phyloP scores from a whole-genome alignment of 2,113 vertebrate genomes.

The Balaeniceps rex region DNA sequence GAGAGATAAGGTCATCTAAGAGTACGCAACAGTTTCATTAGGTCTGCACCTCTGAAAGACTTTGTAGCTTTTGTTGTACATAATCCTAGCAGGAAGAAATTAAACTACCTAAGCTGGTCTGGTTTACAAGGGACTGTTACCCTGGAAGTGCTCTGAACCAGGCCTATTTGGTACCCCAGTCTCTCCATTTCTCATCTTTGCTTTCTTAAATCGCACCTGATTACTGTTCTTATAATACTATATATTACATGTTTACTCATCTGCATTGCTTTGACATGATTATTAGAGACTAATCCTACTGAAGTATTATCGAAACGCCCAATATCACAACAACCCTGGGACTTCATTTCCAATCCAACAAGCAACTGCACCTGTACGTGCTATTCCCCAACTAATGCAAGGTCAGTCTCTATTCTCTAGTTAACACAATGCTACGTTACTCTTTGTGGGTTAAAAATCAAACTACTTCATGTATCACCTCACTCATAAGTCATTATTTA shows the following conservation, averaged over 20 bases:
- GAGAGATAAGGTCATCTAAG: background rate
- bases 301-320: background rate
- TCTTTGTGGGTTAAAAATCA: background rate
- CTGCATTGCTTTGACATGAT: background rate
- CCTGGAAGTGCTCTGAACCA: background rate
- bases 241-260: background rate
- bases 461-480: background rate
- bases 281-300: background rate
- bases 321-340: background rate
- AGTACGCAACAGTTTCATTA: background rate
- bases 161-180: background rate
- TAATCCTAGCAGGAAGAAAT: background rate
- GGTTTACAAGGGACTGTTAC: background rate
- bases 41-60: background rate
- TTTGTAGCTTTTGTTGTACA: background rate
- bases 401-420: background rate
- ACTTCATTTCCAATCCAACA: background rate
- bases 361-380: accelerated
- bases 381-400: background rate
- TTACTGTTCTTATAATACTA: background rate
- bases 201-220: background rate
- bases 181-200: background rate
- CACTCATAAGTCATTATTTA: background rate
- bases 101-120: background rate
- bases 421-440: background rate